phyloP scores from a whole-genome alignment of 2,888 invertebrate species.

The Orthonevra nobilis region DNA sequence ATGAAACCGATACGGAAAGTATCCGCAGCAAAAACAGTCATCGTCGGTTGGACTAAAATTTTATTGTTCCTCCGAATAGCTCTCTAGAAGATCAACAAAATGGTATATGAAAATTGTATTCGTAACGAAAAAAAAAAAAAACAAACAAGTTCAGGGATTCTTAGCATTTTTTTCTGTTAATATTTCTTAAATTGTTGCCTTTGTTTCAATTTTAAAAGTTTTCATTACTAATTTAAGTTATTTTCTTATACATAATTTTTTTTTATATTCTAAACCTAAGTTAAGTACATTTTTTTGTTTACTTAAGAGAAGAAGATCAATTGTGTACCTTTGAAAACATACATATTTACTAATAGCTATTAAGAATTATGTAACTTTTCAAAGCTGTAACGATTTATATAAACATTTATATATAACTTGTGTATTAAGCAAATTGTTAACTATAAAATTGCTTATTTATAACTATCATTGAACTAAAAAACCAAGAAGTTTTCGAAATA shows the following conservation, averaged over 20 bases:
- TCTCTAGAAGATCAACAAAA: slow-evolving; percentile 71
- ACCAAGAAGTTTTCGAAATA: too few species aligned
- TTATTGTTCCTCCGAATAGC: slow-evolving; percentile 62
- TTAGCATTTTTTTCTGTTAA: slow-evolving; percentile 78
- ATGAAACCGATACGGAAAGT: slow-evolving; percentile 78
- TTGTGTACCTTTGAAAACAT: slow-evolving; percentile 58
- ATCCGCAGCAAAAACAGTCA: slow-evolving; percentile 77
- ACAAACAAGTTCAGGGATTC: slow-evolving; percentile 80
- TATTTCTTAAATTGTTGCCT: slow-evolving; percentile 42
- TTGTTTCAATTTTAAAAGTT: not conserved
- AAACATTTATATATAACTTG: slow-evolving; percentile 18
- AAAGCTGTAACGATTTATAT: not conserved
- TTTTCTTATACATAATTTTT: slow-evolving; percentile 8
- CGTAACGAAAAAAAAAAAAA: too few species aligned
- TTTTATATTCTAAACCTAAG: slow-evolving; percentile 14
- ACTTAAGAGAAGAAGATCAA: slow-evolving; percentile 28
- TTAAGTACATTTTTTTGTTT: slow-evolving; percentile 25
- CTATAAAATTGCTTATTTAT: slow-evolving; percentile 38
- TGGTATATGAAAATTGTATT: slow-evolving; percentile 30
- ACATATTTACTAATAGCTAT: slow-evolving; percentile 35
- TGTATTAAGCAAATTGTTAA: slow-evolving; percentile 15
- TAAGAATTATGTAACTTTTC: slow-evolving; percentile 24
- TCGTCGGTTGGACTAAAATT: slow-evolving; percentile 71
- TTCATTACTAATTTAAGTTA: too few species aligned
- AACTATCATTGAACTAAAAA: too few species aligned